phyloP scores from a whole-genome alignment of 2,113 vertebrate species.

The Anguilla japonica region DNA sequence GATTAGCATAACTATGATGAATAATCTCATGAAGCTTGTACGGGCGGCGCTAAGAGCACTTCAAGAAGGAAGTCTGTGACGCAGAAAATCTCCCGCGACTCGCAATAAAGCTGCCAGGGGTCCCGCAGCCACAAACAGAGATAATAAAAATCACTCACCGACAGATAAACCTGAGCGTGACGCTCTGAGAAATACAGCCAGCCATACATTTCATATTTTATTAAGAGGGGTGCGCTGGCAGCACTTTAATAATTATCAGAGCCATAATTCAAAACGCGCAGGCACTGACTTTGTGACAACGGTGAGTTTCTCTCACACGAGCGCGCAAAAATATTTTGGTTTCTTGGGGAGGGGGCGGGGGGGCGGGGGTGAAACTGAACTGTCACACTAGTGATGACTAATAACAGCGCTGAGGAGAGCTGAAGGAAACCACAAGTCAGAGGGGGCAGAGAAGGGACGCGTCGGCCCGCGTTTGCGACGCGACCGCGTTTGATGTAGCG shows the following conservation, averaged over 20 bases:
- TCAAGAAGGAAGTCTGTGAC: background rate
- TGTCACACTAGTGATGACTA: background rate
- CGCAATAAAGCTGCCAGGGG: background rate
- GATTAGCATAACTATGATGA: constrained; percentile 3
- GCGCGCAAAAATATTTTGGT: background rate
- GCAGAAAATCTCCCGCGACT: background rate
- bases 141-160: background rate
- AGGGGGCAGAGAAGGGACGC: background rate
- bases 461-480: background rate
- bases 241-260: background rate
- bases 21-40: background rate
- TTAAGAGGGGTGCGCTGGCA: background rate
- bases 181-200: background rate
- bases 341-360: background rate
- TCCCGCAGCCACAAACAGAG: background rate
- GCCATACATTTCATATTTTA: background rate
- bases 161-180: background rate
- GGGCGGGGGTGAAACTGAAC: background rate
- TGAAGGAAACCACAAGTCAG: background rate
- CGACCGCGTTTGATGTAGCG: background rate
- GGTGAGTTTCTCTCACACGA: background rate
- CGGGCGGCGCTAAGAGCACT: background rate
- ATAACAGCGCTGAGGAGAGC: background rate
- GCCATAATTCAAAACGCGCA: background rate
- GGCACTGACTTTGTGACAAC: background rate